These are phyloP conservation scores for Meliscaeva auricollis DNA, from an alignment of 2,888 invertebrate genomes.

Conservation along the genomic window DNA sequence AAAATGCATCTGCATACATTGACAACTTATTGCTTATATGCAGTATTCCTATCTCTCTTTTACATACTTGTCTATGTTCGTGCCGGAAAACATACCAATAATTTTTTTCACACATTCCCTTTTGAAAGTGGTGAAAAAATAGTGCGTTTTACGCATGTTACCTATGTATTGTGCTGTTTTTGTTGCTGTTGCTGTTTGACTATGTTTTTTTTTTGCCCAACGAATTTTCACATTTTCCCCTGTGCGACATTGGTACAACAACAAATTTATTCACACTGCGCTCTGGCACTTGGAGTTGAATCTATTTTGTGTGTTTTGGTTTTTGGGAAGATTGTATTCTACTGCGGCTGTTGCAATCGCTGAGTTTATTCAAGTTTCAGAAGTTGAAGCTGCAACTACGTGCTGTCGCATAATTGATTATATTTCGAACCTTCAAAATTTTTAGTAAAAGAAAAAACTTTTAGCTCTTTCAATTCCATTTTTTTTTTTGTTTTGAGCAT, in stretches of 20 bases:
- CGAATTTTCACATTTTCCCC: conserved; percentile 75
- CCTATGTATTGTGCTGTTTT: conserved; percentile 56
- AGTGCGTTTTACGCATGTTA: conserved; percentile 69
- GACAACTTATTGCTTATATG: conserved; percentile 14
- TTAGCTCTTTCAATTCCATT: background rate
- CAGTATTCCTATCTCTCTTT: conserved; percentile 37
- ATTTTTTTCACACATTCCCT: conserved; percentile 36
- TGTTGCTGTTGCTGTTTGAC: conserved; percentile 37
- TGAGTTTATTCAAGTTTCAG: conserved; percentile 76
- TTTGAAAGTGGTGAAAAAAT: conserved; percentile 64
- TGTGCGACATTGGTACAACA: conserved; percentile 61
- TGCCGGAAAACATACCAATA: conserved; percentile 17
- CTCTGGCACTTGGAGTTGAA: conserved; percentile 67
- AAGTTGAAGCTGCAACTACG: conserved; percentile 76
- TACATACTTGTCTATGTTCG: background rate
- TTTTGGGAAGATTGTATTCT: conserved; percentile 73
- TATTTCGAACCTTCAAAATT: conserved; percentile 44
- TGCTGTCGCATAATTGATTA: conserved; percentile 62
- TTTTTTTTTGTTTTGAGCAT: background rate
- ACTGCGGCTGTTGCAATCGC: conserved; percentile 71
- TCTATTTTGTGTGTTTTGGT: conserved; percentile 22
- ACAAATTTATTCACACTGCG: conserved; percentile 55
- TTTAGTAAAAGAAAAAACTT: conserved; percentile 52
- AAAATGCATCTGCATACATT: conserved; percentile 66
- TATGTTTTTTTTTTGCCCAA: conserved; percentile 68